Conservation (phyloP, 1,140 invertebrate genomes). For the Brachionus asplanchnoidis region DNA sequence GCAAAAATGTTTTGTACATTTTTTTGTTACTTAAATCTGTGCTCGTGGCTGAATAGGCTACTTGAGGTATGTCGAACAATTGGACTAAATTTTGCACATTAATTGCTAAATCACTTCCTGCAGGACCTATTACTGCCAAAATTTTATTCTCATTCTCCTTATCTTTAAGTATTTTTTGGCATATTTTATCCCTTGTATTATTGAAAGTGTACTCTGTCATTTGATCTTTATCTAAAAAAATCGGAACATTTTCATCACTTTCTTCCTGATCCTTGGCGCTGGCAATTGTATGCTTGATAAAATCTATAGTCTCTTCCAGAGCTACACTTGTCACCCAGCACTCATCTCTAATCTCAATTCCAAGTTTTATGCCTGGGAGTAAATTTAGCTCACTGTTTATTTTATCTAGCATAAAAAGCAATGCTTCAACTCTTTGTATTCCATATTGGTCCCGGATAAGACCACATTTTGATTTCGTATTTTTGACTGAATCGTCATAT, state of each 20-base stretch:
- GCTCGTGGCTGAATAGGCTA: slow-evolving; percentile 75
- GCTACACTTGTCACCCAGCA: slow-evolving; percentile 75
- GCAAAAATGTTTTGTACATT: slow-evolving; percentile 71
- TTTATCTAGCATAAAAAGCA: slow-evolving; percentile 61
- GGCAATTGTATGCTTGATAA: slow-evolving; percentile 66
- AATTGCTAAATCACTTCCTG: slow-evolving; percentile 65
- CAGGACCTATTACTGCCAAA: slow-evolving; percentile 68
- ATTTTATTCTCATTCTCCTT: slow-evolving; percentile 57
- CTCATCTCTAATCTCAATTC: slow-evolving; percentile 72
- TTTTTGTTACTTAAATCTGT: slow-evolving; percentile 72
- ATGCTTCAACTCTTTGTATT: slow-evolving; percentile 71
- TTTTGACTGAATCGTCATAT: slow-evolving; percentile 46
- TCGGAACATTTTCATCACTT: slow-evolving; percentile 42
- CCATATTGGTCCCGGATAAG: slow-evolving; percentile 68
- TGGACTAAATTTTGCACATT: slow-evolving; percentile 76
- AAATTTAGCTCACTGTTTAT: slow-evolving; percentile 56
- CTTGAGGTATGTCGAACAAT: slow-evolving; percentile 73
- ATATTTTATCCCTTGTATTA: slow-evolving; percentile 6
- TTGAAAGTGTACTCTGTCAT: slow-evolving; percentile 17
- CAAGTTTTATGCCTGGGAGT: slow-evolving; percentile 64
- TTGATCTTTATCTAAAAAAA: slow-evolving; percentile 22
- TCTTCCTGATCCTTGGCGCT: slow-evolving; percentile 47
- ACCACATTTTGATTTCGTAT: slow-evolving; percentile 47
- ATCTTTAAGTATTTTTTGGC: slow-evolving; percentile 43
- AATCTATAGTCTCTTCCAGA: slow-evolving; percentile 70